A percentile compares a stretch with the other conserved stretches of the same genome.
These are phyloP conservation scores for Penaeus chinensis DNA, from an alignment of 1,140 invertebrate genomes.

Conservation along the genomic window DNA sequence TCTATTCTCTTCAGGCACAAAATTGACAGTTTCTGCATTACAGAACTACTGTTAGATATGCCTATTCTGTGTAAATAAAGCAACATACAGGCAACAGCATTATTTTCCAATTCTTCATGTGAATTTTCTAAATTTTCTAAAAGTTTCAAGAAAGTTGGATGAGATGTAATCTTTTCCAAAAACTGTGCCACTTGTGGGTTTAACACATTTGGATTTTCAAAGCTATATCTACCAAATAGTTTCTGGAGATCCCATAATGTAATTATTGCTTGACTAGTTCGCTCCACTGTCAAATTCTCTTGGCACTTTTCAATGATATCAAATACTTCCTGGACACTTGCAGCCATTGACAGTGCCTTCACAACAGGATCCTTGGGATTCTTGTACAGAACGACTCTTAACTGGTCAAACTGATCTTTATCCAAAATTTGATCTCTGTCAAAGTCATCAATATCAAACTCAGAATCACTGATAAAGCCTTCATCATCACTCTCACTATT, in stretches of 20 bases:
- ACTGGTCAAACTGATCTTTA: constrained; percentile 28
- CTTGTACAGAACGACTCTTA: constrained; percentile 33
- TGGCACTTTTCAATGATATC: constrained; percentile 26
- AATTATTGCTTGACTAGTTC: constrained; percentile 38
- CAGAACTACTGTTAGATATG: constrained; percentile 6
- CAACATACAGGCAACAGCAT: constrained; percentile 34
- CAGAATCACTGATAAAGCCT: constrained; percentile 42
- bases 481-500: constrained; percentile 19
- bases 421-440: constrained; percentile 14
- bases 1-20: constrained; percentile 30
- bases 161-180: constrained; percentile 35
- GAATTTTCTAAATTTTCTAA: constrained; percentile 11
- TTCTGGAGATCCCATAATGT: constrained; percentile 53
- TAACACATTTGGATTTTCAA: constrained; percentile 12
- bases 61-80: constrained; percentile 44
- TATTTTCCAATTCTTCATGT: constrained; percentile 37
- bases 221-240: constrained; percentile 38
- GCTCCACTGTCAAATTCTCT: constrained; percentile 17
- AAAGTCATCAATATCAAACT: constrained; percentile 29
- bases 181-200: constrained; percentile 15
- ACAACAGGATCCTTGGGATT: constrained; percentile 32
- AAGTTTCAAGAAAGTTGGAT: constrained; percentile 36
- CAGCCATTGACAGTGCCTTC: constrained; percentile 31
- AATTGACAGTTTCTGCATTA: constrained; percentile 38
- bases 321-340: constrained; percentile 55